phyloP scores from a whole-genome alignment of 1,140 invertebrate genomes.

The Artemia franciscana region DNA sequence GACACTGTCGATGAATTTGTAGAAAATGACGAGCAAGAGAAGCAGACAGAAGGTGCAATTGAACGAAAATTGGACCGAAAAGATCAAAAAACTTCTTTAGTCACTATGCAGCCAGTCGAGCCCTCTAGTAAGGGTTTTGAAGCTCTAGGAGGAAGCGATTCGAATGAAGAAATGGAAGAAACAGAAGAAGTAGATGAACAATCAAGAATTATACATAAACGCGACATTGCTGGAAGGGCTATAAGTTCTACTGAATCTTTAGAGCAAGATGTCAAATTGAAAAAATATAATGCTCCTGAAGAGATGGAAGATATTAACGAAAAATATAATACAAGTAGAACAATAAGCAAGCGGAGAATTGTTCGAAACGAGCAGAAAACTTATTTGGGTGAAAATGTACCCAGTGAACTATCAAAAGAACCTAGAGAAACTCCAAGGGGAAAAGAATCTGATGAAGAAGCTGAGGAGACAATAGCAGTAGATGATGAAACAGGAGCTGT shows the following conservation, averaged over 20 bases:
- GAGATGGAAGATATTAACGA: not conserved
- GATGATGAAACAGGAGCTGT: slow-evolving; percentile 16
- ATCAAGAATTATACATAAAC: not conserved
- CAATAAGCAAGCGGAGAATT: slow-evolving; percentile 2
- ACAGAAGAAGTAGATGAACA: not conserved
- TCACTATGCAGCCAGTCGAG: no score
- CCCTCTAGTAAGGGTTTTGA: no score
- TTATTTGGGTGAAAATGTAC: not conserved
- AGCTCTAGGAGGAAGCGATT: no score
- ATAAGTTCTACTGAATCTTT: no score
- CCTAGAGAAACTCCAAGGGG: slow-evolving; percentile 14
- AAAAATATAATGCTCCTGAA: no score
- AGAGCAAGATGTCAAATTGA: no score
- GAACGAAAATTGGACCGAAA: no score
- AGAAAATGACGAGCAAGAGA: no score
- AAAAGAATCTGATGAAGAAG: slow-evolving; percentile 6
- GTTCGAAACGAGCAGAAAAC: not conserved
- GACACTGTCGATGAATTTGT: no score
- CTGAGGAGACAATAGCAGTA: slow-evolving; percentile 1
- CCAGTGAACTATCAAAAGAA: not conserved
- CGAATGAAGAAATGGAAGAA: not conserved
- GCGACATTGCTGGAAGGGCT: slow-evolving; percentile 8
- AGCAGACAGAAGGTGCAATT: no score
- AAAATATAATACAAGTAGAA: not conserved
- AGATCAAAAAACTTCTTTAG: no score